These are phyloP conservation scores for Sarcophaga carnaria DNA, from an alignment of 2,888 invertebrate species.

Conservation along the genomic window DNA sequence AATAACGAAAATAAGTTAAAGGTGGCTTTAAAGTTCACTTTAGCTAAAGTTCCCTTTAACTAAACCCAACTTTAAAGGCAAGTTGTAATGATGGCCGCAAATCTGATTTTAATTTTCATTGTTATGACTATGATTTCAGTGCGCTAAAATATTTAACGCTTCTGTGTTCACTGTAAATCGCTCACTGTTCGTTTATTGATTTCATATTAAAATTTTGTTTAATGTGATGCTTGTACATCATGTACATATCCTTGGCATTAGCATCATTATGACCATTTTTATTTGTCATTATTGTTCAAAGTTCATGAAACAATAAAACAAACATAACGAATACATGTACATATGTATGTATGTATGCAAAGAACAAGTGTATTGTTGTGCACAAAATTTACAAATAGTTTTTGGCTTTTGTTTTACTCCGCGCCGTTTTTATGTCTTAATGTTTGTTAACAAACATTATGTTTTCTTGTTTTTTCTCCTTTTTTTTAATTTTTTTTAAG, in stretches of 20 bases:
- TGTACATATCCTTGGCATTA: slow-evolving; percentile 5
- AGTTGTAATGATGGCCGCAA: too few species aligned
- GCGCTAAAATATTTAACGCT: background rate
- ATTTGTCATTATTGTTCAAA: background rate
- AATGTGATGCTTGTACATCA: slow-evolving; percentile 16
- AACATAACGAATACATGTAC: background rate
- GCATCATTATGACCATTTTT: background rate
- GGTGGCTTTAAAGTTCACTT: too few species aligned
- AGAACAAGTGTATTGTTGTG: background rate
- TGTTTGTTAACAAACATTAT: background rate
- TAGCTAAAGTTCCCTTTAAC: too few species aligned
- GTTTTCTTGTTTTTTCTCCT: background rate
- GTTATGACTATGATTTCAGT: background rate
- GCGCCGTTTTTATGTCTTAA: background rate
- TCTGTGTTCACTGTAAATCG: background rate
- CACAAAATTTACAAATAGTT: background rate
- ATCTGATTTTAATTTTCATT: too few species aligned
- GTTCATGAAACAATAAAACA: background rate
- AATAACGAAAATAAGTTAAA: too few species aligned
- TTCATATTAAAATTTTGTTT: slow-evolving; percentile 24
- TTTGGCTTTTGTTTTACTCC: background rate
- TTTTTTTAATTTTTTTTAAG: background rate
- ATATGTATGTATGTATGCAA: background rate
- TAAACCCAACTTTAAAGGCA: too few species aligned
- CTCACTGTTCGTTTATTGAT: background rate